Conservation (phyloP, 92 coral and sea anemone genomes). For the Palythoa heliodiscus region DNA sequence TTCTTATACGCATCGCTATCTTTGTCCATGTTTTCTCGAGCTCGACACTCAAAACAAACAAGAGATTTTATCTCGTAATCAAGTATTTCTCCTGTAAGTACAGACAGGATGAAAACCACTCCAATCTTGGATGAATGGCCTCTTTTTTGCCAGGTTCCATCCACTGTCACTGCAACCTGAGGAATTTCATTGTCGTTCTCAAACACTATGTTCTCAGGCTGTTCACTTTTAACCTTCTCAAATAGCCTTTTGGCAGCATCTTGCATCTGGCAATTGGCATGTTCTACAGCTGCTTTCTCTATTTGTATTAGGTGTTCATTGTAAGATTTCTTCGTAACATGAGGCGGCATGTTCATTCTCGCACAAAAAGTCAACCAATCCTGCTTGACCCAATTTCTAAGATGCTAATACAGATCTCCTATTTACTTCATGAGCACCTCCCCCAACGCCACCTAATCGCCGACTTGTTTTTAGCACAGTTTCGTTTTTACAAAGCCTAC, state of each 20-base stretch:
- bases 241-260: constrained; percentile 49
- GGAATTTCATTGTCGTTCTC: neutral
- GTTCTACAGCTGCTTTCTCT: too few species aligned
- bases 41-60: too few species aligned
- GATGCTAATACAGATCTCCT: neutral
- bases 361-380: constrained; percentile 52
- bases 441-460: constrained; percentile 58
- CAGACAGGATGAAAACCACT: too few species aligned
- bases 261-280: too few species aligned
- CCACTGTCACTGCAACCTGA: neutral
- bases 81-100: too few species aligned
- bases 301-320: too few species aligned
- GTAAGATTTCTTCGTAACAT: constrained; percentile 41
- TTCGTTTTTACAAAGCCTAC: constrained; percentile 35
- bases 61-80: too few species aligned
- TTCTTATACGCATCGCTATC: too few species aligned
- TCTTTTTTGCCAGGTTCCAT: too few species aligned
- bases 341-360: constrained; percentile 51
- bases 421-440: neutral
- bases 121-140: too few species aligned
- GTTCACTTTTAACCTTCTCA: neutral
- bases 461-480: constrained; percentile 54
- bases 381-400: constrained; percentile 9
- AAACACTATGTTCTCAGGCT: neutral
- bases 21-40: too few species aligned